A percentile compares a stretch with the other conserved stretches of the same genome.
Conservation (phyloP, 2,113 vertebrate genomes). For the Crocuta crocuta region DNA sequence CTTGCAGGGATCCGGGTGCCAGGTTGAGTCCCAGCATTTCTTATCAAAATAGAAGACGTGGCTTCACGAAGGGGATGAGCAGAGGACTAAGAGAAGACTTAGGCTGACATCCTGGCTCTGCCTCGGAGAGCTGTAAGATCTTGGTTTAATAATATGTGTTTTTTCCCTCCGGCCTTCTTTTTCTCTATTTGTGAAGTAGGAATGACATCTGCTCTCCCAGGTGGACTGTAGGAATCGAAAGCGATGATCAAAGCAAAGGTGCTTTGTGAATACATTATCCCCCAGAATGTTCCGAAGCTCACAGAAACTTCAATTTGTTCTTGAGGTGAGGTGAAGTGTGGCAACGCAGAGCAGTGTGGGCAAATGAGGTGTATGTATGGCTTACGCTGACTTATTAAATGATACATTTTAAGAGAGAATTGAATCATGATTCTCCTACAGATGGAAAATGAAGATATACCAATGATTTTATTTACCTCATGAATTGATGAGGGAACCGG, state of each 20-base stretch:
- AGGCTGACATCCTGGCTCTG: background rate
- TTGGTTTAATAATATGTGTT: background rate
- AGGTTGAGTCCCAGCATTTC: background rate
- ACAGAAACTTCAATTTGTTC: background rate
- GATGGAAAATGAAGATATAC: background rate
- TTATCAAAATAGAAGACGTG: background rate
- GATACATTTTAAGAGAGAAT: background rate
- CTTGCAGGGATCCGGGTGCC: background rate
- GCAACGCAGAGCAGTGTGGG: background rate
- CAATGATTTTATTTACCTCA: background rate
- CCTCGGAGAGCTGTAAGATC: accelerated
- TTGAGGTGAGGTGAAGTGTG: background rate
- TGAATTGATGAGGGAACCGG: background rate
- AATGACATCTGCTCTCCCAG: background rate
- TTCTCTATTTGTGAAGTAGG: background rate
- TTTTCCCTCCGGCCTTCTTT: background rate
- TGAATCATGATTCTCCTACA: background rate
- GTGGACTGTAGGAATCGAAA: background rate
- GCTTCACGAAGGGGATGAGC: background rate
- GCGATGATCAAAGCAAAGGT: background rate
- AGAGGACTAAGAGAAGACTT: background rate
- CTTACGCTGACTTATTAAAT: background rate
- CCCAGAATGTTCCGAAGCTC: background rate
- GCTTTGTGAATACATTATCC: background rate
- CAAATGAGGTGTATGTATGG: background rate